Evolutionary conservation across 2,113 vertebrate genomes (phyloP).

Genomic region (Hemichromis elongatus): DNA sequence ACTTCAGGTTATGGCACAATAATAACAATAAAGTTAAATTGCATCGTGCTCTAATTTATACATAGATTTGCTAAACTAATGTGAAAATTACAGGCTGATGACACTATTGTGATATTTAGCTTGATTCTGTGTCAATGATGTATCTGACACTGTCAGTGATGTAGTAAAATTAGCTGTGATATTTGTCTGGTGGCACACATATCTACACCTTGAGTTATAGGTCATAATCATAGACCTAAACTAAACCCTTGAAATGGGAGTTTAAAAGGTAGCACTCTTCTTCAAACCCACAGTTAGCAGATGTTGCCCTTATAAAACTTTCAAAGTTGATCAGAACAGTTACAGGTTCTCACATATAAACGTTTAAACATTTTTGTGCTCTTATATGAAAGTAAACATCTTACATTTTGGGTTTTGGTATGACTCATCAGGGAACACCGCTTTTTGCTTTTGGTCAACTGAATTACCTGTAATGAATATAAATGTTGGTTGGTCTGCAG

Average conservation of each 20-base stretch:
- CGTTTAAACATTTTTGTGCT: not conserved
- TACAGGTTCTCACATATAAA: not conserved
- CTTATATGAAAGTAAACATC: not conserved
- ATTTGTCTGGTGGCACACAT: not conserved
- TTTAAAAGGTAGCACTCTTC: not conserved
- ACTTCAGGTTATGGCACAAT: not conserved
- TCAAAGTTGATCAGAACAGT: not conserved
- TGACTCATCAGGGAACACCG: not conserved
- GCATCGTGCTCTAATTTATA: not conserved
- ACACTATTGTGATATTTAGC: not conserved
- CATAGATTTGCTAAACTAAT: not conserved
- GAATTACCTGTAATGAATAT: not conserved
- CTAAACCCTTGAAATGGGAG: not conserved
- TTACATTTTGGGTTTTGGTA: not conserved
- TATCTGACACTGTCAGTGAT: not conserved
- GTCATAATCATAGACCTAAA: not conserved
- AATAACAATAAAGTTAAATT: not conserved
- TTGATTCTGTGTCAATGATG: not conserved
- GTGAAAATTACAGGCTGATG: not conserved
- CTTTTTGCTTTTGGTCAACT: not conserved
- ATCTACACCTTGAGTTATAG: not conserved
- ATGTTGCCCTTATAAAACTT: not conserved
- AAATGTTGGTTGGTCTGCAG: not conserved
- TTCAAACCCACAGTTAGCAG: not conserved
- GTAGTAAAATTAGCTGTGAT: not conserved